Percentiles rank a stretch among this genome's conserved stretches.
Evolutionary conservation across 2,797 vertebrate genomes (phyloP).

Genomic region (Poecilia gillii): DNA sequence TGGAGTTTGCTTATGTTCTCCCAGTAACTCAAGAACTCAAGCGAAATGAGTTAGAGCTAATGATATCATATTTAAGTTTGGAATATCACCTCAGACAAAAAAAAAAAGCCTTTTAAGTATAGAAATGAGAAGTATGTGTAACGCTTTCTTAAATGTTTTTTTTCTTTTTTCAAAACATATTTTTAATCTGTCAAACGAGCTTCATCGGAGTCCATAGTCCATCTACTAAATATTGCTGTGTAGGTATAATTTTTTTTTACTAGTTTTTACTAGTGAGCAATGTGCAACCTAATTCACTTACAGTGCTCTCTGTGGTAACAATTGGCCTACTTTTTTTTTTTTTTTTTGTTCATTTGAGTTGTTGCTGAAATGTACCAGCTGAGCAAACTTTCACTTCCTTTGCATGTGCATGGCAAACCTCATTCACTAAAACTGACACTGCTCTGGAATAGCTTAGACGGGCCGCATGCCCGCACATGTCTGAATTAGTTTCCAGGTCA

Average conservation of each 20-base stretch:
- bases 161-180: too few relatives aligned
- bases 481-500: neutral
- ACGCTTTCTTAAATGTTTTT: neutral
- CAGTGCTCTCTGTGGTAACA: neutral
- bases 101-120: neutral
- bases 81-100: neutral
- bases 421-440: neutral
- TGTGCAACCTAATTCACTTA: neutral
- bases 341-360: neutral
- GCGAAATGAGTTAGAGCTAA: neutral
- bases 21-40: neutral
- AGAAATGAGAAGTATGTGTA: neutral
- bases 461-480: neutral
- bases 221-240: too few relatives aligned
- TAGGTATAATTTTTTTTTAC: too few relatives aligned
- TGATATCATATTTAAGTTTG: neutral
- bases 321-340: neutral
- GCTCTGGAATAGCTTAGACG: neutral
- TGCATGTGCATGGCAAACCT: neutral
- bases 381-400: neutral
- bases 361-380: neutral
- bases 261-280: too few relatives aligned
- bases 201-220: too few relatives aligned
- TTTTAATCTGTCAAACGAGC: too few relatives aligned
- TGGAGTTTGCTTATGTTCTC: neutral